Evolutionary conservation across 2,888 invertebrate genomes (phyloP).

Genomic region (Drosophila picticornis): DNA sequence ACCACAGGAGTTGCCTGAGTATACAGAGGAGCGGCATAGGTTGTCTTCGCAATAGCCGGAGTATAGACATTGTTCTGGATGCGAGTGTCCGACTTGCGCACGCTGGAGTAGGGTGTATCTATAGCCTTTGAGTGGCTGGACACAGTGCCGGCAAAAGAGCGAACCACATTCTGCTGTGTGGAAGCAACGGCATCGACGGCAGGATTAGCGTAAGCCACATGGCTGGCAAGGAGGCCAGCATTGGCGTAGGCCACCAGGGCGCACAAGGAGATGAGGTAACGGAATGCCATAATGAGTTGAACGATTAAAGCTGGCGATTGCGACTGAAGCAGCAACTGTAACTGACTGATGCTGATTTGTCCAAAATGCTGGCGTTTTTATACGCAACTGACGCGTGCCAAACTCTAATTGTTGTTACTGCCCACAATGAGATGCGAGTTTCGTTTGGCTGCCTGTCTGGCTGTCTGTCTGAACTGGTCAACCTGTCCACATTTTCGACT

Average conservation of each 20-base stretch:
- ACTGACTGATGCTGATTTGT: conserved; percentile 72
- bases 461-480: neutral
- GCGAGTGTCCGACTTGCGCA: conserved; percentile 87
- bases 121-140: conserved; percentile 87
- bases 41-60: conserved; percentile 81
- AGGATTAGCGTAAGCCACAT: conserved; percentile 72
- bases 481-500: conserved; percentile 5
- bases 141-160: conserved; percentile 87
- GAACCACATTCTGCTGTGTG: conserved; percentile 87
- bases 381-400: conserved; percentile 71
- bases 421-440: conserved; percentile 64
- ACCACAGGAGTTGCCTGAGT: conserved; percentile 68
- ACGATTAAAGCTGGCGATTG: conserved; percentile 1
- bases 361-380: conserved; percentile 65
- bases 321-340: conserved; percentile 19
- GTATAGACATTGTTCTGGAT: conserved; percentile 87
- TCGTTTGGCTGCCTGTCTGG: conserved; percentile 20
- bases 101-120: conserved; percentile 88
- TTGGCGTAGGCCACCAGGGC: conserved; percentile 88
- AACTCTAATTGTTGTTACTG: conserved; percentile 42
- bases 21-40: conserved; percentile 77
- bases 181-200: conserved; percentile 81
- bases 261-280: conserved; percentile 87
- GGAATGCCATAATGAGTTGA: conserved; percentile 77
- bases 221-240: conserved; percentile 86